Evolutionary conservation across 2,113 vertebrate species (phyloP), one percentile per base, ranked within the genome.

Genomic region (Pitta sordida): DNA sequence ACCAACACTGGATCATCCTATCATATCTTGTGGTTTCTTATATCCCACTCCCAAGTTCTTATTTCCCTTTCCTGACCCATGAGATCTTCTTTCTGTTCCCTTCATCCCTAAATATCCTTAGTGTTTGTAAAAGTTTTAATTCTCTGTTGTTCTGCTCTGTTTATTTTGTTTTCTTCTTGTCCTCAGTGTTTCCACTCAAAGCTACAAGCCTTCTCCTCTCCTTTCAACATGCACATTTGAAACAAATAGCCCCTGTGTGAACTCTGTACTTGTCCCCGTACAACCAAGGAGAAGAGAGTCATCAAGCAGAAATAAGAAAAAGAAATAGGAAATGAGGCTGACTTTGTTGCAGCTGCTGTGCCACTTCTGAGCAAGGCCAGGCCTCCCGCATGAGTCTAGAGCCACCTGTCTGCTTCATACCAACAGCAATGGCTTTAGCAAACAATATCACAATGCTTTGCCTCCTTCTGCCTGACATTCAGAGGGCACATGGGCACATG

Each of bases 111-210:
- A 48, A 34, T 92, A 59, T 76, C 41, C 22, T 82, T 83, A 55
- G 74, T 94, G 95, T 84, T 96, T 95, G 67, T 19, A 53, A 55
- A 67, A 74, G 18, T 62, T 88, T 79, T 91, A 62, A 58, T 83
- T 83, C 19, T 85, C 49, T 27, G 79, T 87, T 27, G 21, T 77
- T 85, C 73, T 70, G 36, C 63, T 88, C 91, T 46, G 29, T 75
- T 88, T 43, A 44, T 78, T 78, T 34, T 85, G 15, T 63, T 79
- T 87, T 74, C 52, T 55, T 80, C 7, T 80, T 76, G n/a, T 76
- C 60, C 44, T 67, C 20, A 37, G 16, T 59, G 26, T 76, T 92
- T 79, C 53, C 37, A 84, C 62, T 44, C 4, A 0, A 89, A 85
- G 36, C 6, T 60, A 56, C 19, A 2, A 20, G n/a, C 17, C 53